A percentile compares a stretch with the other conserved stretches of the same genome.
These are phyloP conservation scores for Lepidochitona cinerea DNA, from an alignment of 2,888 invertebrate species.

Conservation along the genomic window DNA sequence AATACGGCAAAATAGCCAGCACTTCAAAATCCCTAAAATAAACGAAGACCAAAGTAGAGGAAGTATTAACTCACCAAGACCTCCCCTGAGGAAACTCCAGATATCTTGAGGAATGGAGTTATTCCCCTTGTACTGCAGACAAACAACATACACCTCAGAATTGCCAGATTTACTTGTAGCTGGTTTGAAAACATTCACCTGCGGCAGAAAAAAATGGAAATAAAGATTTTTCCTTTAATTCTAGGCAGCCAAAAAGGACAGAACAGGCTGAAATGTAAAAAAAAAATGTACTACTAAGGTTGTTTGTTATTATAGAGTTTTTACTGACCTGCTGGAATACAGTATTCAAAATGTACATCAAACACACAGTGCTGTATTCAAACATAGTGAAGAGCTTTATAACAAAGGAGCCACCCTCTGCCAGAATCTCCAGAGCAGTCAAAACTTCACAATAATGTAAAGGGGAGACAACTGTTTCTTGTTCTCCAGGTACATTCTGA, in stretches of 20 bases:
- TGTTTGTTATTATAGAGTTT: too few relatives aligned
- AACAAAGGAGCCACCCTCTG: conserved; percentile 83
- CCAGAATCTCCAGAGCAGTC: conserved; percentile 81
- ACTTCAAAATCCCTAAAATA: too few relatives aligned
- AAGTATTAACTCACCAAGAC: not conserved
- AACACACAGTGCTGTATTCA: conserved; percentile 84
- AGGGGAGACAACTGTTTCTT: conserved; percentile 84
- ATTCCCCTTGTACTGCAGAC: conserved; percentile 41
- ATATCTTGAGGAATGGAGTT: not conserved
- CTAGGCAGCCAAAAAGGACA: too few relatives aligned
- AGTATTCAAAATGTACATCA: conserved; percentile 85
- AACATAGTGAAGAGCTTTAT: conserved; percentile 93
- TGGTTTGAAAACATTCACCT: conserved; percentile 82
- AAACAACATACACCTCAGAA: conserved; percentile 91
- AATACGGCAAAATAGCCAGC: too few relatives aligned
- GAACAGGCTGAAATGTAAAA: too few relatives aligned
- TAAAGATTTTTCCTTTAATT: too few relatives aligned
- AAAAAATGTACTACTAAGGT: too few relatives aligned
- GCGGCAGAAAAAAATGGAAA: too few relatives aligned
- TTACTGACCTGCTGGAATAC: conserved; percentile 78
- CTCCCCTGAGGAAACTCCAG: not conserved
- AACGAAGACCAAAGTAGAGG: too few relatives aligned
- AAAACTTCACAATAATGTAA: conserved; percentile 89
- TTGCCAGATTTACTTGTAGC: conserved; percentile 95
- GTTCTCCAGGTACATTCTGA: conserved; percentile 85